Base-by-base conservation (phyloP, 2,797 vertebrate species). In the Spinus pinus region DNA sequence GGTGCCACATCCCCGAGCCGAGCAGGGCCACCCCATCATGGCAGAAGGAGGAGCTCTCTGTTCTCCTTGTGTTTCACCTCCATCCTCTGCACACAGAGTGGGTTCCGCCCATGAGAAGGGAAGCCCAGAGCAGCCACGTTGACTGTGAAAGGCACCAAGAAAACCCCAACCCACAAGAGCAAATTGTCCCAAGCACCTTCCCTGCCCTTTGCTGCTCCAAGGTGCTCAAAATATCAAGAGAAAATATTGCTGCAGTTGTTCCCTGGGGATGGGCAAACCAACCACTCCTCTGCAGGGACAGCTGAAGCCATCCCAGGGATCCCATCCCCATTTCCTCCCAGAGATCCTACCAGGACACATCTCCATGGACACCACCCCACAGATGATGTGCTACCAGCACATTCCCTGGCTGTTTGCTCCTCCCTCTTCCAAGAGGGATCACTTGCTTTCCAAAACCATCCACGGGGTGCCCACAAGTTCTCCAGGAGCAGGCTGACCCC, bases 401-500 rank as follows among this genome's bases (percentile, higher is more conserved):
- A 4, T 1, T 6, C 47, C 42, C 42, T 60, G 39, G 4, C 77
- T 22, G 4, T 28, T 58, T 41, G 24, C 37, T 42, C 53, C 39
- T 56, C 33, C 49, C 21, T 74, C 25, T 74, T 60, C 37, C 19
- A 9, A 39, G 31, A 44, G 47, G 27, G 4, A 53, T 35, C 13
- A 0, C 1, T 27, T 17, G 10, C 54, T 51, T 41, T 15, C 23
- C 14, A 39, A 74, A 64, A 7, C 9, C 2, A 42, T 10, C 37
- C 5, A 0, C 3, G 42, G n/a, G 28, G 17, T 56, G 53, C 35
- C 47, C 7, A 2, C 2, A 0, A n/a, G 51, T 25, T 33, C 35
- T 33, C 30, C 4, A 0, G 42, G 85, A 39, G 37, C 53, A 33
- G 35, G 5, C 5, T 78, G 37, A 12, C 9, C 23, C 33, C 18